Conservation (phyloP, 2,888 invertebrate species). For the Idaea biselata region DNA sequence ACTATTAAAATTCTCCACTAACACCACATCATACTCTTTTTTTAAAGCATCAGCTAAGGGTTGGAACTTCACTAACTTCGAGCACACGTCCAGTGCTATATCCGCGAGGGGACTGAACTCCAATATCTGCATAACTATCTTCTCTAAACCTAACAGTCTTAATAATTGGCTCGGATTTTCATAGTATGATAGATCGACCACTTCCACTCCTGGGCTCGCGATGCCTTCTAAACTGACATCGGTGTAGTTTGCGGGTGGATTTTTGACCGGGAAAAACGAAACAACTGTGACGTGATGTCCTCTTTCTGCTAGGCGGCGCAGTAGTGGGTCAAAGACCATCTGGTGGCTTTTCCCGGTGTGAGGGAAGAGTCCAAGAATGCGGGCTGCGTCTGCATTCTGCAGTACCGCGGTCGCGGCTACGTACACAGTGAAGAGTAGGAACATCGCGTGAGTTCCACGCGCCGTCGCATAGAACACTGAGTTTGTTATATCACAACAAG, state of each 20-base stretch:
- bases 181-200: conserved; percentile 49
- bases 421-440: conserved; percentile 35
- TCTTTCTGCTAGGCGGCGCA: conserved; percentile 74
- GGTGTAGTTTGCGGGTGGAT: conserved; percentile 68
- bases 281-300: conserved; percentile 83
- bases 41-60: conserved; percentile 58
- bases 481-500: conserved; percentile 2
- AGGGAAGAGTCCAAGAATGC: conserved; percentile 79
- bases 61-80: conserved; percentile 58
- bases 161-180: conserved; percentile 44
- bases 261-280: conserved; percentile 78
- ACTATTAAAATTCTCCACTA: conserved; percentile 72
- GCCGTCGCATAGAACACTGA: conserved; percentile 35
- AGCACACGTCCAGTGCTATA: conserved; percentile 59
- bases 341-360: conserved; percentile 83
- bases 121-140: conserved; percentile 42
- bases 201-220: conserved; percentile 54
- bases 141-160: conserved; percentile 45
- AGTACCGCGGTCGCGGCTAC: conserved; percentile 41
- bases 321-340: conserved; percentile 79
- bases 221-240: conserved; percentile 68
- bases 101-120: conserved; percentile 53
- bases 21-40: conserved; percentile 78
- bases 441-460: conserved; percentile 47
- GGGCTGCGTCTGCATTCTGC: conserved; percentile 39